phyloP scores from a whole-genome alignment of 2,888 invertebrate species.

The Drosophila neotestacea region DNA sequence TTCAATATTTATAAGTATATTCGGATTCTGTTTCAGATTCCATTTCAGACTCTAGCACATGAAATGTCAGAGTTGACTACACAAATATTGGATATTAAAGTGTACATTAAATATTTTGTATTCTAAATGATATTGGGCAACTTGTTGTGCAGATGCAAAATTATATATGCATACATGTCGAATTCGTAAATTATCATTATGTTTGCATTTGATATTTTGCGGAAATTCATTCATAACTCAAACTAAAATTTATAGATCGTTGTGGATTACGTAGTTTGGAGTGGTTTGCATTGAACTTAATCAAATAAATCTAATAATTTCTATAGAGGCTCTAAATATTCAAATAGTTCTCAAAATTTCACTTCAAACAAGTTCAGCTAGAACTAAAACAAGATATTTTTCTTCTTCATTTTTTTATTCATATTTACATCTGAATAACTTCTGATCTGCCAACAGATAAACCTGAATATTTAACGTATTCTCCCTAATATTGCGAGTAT shows the following conservation, averaged over 20 bases:
- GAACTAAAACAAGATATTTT: background rate
- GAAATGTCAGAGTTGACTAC: slow-evolving; percentile 76
- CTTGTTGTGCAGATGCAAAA: slow-evolving; percentile 52
- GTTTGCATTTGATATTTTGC: slow-evolving; percentile 6
- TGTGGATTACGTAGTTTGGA: background rate
- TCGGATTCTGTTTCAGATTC: background rate
- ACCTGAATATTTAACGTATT: background rate
- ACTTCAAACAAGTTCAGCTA: slow-evolving; percentile 3
- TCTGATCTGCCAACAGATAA: slow-evolving; percentile 1
- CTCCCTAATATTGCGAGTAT: background rate
- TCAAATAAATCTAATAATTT: slow-evolving; percentile 3
- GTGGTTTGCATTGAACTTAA: background rate
- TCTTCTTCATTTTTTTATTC: background rate
- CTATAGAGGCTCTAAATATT: background rate
- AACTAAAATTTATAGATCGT: slow-evolving; percentile 2
- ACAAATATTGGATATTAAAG: slow-evolving; percentile 31
- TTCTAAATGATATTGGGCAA: slow-evolving; percentile 41
- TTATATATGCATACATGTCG: slow-evolving; percentile 21
- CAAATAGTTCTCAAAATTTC: slow-evolving; percentile 9
- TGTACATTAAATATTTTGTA: slow-evolving; percentile 18
- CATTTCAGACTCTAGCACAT: slow-evolving; percentile 30
- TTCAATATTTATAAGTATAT: slow-evolving; percentile 56
- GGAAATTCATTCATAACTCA: slow-evolving; percentile 6
- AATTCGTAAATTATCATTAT: slow-evolving; percentile 21
- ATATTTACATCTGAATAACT: slow-evolving; percentile 11